Evolutionary conservation across 2,888 invertebrate species (phyloP), one percentile per base, ranked within the genome.

Genomic region (Ochropacha duplaris): DNA sequence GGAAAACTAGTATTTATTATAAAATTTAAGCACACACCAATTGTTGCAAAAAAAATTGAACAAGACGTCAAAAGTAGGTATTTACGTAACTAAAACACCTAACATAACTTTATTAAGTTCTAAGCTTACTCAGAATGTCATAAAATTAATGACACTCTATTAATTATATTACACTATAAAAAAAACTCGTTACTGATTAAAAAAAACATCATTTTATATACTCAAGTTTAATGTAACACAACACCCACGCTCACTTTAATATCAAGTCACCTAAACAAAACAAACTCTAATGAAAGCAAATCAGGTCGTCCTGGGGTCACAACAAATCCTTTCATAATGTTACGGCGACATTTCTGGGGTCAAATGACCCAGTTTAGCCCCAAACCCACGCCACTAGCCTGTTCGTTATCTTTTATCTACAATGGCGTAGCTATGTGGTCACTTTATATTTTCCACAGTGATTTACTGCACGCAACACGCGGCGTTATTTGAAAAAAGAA

Each of bases 331-430:
- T 28, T 44, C 19, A 31, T 22, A 50, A 50, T 55, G 49, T 34
- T 26, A 19, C 22, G 28, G 49, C 55, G 22, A 34, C 50, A 50
- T 49, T 31, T 49, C 19, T n/a, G 49, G 57, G 57, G 54, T 57
- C 52, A 57, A 26, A 57, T 56, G 65, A 63, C 65, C 62, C 57
- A 63, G 55, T 63, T 66, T 54, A 50, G 49, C 57, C 50, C 52
- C 55, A 64, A 62, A 36, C n/a, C 36, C 19, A 16, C 44, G 3
- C 19, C 19, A 44, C 19, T 9, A 19, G 9, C 44, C 44, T n/a
- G 1, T 19, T 44, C 44, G 44, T 44, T 44, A 44, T 44, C 54
- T 58, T 54, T 26, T 55, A 57, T 60, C 64, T 55, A 59, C 54
- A 57, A 54, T 24, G 54, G 54, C 36, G 51, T 52, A 34, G 49